These are phyloP conservation scores for Pterocles burchelli DNA, from an alignment of 2,113 vertebrate genomes.

Conservation along the genomic window DNA sequence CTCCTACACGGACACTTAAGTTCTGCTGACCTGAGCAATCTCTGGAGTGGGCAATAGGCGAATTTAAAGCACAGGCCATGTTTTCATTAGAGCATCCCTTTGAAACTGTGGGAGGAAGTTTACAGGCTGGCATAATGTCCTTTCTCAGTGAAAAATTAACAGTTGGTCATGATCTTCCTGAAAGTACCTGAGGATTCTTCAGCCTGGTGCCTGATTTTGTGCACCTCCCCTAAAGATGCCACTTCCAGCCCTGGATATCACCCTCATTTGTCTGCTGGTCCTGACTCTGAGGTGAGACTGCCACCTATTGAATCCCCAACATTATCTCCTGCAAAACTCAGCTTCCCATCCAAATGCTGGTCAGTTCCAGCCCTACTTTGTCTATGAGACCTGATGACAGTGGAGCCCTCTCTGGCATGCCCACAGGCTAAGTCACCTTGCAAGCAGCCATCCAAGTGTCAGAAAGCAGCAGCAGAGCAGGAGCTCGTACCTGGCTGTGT, in stretches of 20 bases:
- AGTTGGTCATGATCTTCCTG: not conserved
- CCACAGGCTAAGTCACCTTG: not conserved
- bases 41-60: not conserved
- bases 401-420: not conserved
- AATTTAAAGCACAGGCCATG: not conserved
- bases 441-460: not conserved
- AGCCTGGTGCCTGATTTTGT: not conserved
- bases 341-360: not conserved
- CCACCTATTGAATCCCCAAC: constrained; percentile 41
- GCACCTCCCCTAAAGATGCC: not conserved
- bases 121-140: not conserved
- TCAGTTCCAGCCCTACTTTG: not conserved
- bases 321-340: not conserved
- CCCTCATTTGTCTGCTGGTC: not conserved
- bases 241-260: not conserved
- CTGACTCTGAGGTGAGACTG: constrained; percentile 3
- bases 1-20: not conserved
- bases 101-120: not conserved
- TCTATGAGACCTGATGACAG: not conserved
- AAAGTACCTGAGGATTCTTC: not conserved
- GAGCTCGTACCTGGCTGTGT: not conserved
- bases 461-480: not conserved
- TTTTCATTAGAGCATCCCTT: not conserved
- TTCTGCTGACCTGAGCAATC: not conserved
- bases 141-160: not conserved